phyloP scores from a whole-genome alignment of 2,888 invertebrate species.

The Ceramica pisi region DNA sequence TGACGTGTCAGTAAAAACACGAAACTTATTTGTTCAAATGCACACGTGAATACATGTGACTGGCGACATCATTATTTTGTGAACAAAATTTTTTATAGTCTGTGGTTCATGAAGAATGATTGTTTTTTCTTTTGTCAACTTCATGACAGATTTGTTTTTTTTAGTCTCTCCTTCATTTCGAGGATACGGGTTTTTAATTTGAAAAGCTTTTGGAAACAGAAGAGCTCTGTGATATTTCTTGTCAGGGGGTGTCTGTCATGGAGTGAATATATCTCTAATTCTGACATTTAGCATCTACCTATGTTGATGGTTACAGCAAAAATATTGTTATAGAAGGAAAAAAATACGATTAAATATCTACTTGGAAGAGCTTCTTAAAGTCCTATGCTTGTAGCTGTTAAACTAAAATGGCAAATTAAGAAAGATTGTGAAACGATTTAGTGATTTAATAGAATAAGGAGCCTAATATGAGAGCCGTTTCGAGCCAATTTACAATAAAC shows the following conservation, averaged over 20 bases:
- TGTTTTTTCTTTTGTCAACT: constrained; percentile 50
- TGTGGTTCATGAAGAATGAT: constrained; percentile 44
- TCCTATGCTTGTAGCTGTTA: neutral
- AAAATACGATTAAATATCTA: neutral
- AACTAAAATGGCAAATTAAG: neutral
- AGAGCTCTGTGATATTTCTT: constrained; percentile 5
- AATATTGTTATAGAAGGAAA: too few species aligned
- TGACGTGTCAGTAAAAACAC: constrained; percentile 20
- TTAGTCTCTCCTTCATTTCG: constrained; percentile 26
- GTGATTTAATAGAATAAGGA: neutral
- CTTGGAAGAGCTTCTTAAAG: too few species aligned
- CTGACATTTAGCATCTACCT: too few species aligned
- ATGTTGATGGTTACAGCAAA: too few species aligned
- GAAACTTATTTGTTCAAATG: constrained; percentile 68
- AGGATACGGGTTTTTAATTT: constrained; percentile 54
- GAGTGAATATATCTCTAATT: neutral
- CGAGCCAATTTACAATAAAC: constrained; percentile 39
- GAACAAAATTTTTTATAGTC: constrained; percentile 41
- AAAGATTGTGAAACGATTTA: neutral
- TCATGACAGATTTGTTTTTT: constrained; percentile 30
- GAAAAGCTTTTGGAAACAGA: constrained; percentile 41
- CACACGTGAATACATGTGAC: constrained; percentile 43
- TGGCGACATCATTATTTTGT: constrained; percentile 44
- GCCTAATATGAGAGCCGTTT: constrained; percentile 11
- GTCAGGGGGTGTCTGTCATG: neutral